phyloP scores from a whole-genome alignment of 2,113 vertebrate genomes.

The Hyperoodon ampullatus region DNA sequence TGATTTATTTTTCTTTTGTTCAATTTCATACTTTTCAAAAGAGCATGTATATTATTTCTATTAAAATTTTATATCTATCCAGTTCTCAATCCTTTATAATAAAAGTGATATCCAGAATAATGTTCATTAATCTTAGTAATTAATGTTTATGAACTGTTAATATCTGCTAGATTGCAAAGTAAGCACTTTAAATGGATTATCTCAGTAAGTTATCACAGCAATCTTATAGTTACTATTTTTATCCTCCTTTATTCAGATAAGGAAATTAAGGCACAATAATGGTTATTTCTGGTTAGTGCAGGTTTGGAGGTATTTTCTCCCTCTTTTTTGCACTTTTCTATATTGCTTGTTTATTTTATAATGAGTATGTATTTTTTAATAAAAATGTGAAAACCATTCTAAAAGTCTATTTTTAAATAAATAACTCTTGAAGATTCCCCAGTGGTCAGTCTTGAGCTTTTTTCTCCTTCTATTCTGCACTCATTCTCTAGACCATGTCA shows the following conservation, averaged over 20 bases:
- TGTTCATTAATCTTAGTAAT: neutral
- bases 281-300: neutral
- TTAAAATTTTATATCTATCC: neutral
- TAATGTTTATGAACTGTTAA: neutral
- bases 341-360: conserved; percentile 9
- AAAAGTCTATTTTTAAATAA: conserved; percentile 49
- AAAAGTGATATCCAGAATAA: conserved; percentile 13
- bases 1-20: conserved; percentile 31
- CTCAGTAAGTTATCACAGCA: neutral
- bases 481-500: neutral
- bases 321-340: neutral
- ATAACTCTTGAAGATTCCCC: neutral
- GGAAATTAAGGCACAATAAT: conserved; percentile 22
- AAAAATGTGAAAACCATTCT: neutral
- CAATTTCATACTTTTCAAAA: conserved; percentile 1
- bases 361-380: neutral
- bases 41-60: neutral
- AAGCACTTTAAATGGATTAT: conserved; percentile 46
- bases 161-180: neutral
- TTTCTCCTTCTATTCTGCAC: neutral
- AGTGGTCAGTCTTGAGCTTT: neutral
- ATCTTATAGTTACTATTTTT: neutral
- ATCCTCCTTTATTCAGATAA: conserved; percentile 31
- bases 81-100: conserved; percentile 34
- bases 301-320: neutral